These are phyloP conservation scores for Lineus longissimus DNA, from an alignment of 1,140 invertebrate genomes.

Conservation along the genomic window DNA sequence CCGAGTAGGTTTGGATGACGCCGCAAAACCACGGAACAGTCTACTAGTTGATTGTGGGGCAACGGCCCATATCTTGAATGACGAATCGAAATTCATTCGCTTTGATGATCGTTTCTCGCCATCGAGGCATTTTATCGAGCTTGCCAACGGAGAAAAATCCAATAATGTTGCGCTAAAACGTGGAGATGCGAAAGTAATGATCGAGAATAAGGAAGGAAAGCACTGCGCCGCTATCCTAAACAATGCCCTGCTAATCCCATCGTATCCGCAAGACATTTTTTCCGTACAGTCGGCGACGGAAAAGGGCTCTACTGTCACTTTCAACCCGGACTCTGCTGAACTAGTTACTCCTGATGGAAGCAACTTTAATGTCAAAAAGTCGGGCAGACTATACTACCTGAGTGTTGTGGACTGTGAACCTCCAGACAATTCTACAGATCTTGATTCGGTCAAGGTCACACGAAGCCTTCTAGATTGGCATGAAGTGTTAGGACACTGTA, in stretches of 20 bases:
- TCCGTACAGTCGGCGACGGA: conserved; percentile 19
- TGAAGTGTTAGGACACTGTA: conserved; percentile 9
- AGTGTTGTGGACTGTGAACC: not conserved
- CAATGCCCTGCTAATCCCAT: conserved; percentile 16
- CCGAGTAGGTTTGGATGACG: no score
- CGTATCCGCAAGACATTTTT: conserved; percentile 17
- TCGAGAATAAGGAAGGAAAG: conserved; percentile 6
- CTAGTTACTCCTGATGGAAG: not conserved
- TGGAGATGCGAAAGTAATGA: conserved; percentile 9
- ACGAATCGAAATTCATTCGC: conserved; percentile 12
- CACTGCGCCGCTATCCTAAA: no score
- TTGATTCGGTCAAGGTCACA: no score
- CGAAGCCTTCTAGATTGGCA: conserved; percentile 3
- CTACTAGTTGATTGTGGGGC: conserved; percentile 18
- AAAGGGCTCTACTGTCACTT: conserved; percentile 3
- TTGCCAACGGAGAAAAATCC: conserved; percentile 10
- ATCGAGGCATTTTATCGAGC: conserved; percentile 12
- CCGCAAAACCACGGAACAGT: no score
- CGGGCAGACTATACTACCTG: conserved; percentile 2
- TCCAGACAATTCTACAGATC: not conserved
- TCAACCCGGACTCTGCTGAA: conserved; percentile 1
- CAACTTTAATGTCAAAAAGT: not conserved
- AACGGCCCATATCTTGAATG: conserved; percentile 18
- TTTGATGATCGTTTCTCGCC: conserved; percentile 14
- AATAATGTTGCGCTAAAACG: conserved; percentile 1